Evolutionary conservation across 2,888 invertebrate genomes (phyloP), one percentile per base, ranked within the genome.

Genomic region (Pinctada fucata): DNA sequence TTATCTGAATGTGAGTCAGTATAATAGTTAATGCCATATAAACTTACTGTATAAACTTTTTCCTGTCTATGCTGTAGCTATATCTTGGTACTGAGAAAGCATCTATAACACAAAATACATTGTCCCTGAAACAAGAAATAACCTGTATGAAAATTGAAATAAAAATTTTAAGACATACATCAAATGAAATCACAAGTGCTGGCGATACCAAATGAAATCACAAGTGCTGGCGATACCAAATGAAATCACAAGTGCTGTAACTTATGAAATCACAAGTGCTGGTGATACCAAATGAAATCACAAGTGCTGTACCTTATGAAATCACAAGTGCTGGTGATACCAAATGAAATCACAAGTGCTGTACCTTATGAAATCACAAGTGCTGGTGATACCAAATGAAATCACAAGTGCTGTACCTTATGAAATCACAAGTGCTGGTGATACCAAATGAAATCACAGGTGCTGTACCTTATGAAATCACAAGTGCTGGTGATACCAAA

Each of bases 61-160:
- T 97, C 75, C 95, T 95, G 79, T 96, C 95, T n/a, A 93, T 93
- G 85, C 96, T 95, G 90, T 96, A 97, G 13, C 93, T 93, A 72
- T 96, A 94, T 91, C 96, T 95, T 0, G 98, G 98, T 48, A 97
- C 94, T 75, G 95, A 95, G 90, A 96, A 97, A 0, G 96, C 96
- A 92, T 95, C 95, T 77, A 98, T 97, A 0, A 97, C 95, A 89
- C 84, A 83, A 79, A 89, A 89, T 13, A 90, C 84, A 66, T 88
- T 87, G 64, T 91, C 91, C 76, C 92, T 92, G 85, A 65, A 87
- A 75, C 31, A 31, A 31, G 31, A 31, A 31, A 31, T 31, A 31
- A 31, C 31, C 31, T 31, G 31, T 31, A 31, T 71, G 76, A 78
- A 68, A 76, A 78, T 52, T 45, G 48, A 70, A 70, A 2, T 5